Conservation (phyloP, 2,797 vertebrate species). For the Nannoperca australis region DNA sequence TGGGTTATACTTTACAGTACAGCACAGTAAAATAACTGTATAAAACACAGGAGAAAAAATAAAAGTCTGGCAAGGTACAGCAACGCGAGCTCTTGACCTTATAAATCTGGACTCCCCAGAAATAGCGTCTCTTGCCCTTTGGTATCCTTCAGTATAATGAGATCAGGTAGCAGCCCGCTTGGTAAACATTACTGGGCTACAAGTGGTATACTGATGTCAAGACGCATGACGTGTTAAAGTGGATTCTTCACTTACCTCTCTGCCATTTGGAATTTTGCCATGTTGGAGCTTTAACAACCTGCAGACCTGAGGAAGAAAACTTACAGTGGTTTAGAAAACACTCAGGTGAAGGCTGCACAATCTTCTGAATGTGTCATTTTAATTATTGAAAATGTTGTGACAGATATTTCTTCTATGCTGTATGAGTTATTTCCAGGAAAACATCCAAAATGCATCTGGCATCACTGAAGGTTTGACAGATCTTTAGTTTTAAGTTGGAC, state of each 20-base stretch:
- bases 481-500: neutral
- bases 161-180: constrained; percentile 35
- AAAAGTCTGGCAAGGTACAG: neutral
- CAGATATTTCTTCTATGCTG: neutral
- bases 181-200: constrained; percentile 40
- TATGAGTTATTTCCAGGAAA: neutral
- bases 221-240: constrained; percentile 50
- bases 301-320: constrained; percentile 12
- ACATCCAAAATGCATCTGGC: neutral
- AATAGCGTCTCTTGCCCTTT: constrained; percentile 19
- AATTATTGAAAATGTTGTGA: constrained; percentile 2
- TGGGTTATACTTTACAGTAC: neutral
- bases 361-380: neutral
- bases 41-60: constrained; percentile 15
- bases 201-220: constrained; percentile 18
- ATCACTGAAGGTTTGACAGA: neutral
- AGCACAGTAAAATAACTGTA: constrained; percentile 10
- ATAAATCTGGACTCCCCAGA: constrained; percentile 20
- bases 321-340: constrained; percentile 10
- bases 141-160: constrained; percentile 48
- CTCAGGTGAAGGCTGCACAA: neutral
- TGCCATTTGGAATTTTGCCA: constrained; percentile 36
- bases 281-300: constrained; percentile 15
- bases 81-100: neutral
- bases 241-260: constrained; percentile 56